Evolutionary conservation across 2,888 invertebrate genomes (phyloP), one percentile per base, ranked within the genome.

Genomic region (Eupithecia subumbrata): DNA sequence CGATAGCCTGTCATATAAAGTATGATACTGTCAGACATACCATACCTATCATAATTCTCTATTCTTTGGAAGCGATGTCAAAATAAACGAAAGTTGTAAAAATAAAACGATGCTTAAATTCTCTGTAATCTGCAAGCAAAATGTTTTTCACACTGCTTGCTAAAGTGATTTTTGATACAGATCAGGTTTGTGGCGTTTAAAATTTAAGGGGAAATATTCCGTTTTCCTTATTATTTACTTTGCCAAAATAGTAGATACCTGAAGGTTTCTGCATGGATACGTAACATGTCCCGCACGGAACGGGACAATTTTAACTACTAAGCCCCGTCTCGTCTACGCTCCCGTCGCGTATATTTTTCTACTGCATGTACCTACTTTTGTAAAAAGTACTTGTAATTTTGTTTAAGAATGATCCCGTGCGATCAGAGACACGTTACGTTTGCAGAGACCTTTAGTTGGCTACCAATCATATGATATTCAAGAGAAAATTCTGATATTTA

Each of bases 41-140:
- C 22, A 68, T 63, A 22, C 12, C 56, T 25, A 25, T 60, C 25
- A 25, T 60, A 12, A 14, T 12, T 56, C 52, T 22, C 1, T 25
- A n/a, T 60, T 25, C 22, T 25, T 25, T 60, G 60, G 22, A 60
- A 56, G 30, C 43, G 12, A 69, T 74, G 68, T 68, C 30, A 70
- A 76, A 74, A 60, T 71, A 52, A 37, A n/a, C n/a, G 14, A 56
- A 67, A 43, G n/a, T 63, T 63, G 11, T 11, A 40, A 72, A 60
- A 69, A 45, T 16, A 45, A 56, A 64, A 72, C 43, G 66, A 74
- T 73, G 72, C 43, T 66, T 8, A 74, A 77, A 72, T 73, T 73
- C 14, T 45, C 43, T n/a, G 75, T 73, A 37, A 68, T 40, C 16
- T n/a, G 45, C 60, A 56, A 71, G 12, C 71, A 77, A 77, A 71